Base-by-base conservation (phyloP, 2,797 vertebrate species). In the Urophycis tenuis region DNA sequence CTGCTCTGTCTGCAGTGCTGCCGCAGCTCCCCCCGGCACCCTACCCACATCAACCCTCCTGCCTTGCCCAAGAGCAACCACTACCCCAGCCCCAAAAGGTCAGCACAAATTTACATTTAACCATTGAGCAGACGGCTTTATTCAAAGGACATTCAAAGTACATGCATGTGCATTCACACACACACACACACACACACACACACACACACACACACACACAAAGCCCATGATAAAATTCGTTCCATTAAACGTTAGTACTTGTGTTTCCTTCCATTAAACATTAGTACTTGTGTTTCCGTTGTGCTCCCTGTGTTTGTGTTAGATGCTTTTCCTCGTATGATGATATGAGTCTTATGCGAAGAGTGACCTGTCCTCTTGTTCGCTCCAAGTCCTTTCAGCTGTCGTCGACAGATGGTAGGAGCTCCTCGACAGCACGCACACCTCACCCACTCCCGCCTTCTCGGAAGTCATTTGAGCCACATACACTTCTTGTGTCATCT, bases 271-370 rank as follows among this genome's bases (percentile, higher is more conserved):
- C n/a, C 39, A 14, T 15, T 41, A 14, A 60, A 25, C n/a, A 12
- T 70, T 14, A 14, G 67, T 14, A 15, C 29, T 5, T 70, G 29
- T 70, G 67, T 30, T 70, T 17, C 67, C 14, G 7, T n/a, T 25
- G 30, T 5, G 25, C 19, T n/a, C 31, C 31, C 14, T 19, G 45
- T 41, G n/a, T 30, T n/a, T 29, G 35, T 22, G 0, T 53, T 81
- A 91, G 97, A 76, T 99, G 97, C 91, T 98, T 99, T 86, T 99
- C 97, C 60, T 98, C 96, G 32, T 99, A 99, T 67, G 97, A 99
- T 77, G 97, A 99, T 85, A 96, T 96, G 95, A 99, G 95, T 92
- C 91, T 99, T 81, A 98, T 95, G 91, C 94, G 96, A 88, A 96
- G 96, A 90, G 95, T 96, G 76, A 94, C 96, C 71, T 96, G 95